Evolutionary conservation across 2,113 vertebrate genomes (phyloP), one percentile per base, ranked within the genome.

Genomic region (sheep (Ovis aries)): DNA sequence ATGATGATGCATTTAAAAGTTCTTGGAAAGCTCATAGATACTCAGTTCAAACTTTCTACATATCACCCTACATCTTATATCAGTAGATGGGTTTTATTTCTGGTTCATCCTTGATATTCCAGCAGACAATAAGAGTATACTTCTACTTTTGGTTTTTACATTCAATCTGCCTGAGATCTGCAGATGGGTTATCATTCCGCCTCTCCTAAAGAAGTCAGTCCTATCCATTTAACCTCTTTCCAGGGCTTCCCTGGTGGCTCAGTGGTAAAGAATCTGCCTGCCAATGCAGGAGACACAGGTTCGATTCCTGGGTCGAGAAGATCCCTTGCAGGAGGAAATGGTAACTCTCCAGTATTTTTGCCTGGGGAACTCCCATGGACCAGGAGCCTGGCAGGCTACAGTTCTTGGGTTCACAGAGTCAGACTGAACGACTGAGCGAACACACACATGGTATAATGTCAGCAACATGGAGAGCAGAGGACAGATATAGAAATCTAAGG

Each of bases 1-100:
- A 43, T 31, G 9, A 29, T 33, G 53, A 67, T 87, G 40, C 29
- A 13, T 87, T 88, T 87, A 23, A 78, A 82, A 64, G 52, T 83
- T 60, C 36, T 89, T 85, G 29, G 40, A n/a, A 91, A 33, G 53
- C 16, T 81, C 31, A 43, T 40, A 50, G 19, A n/a, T 31, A 55
- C 59, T 74, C 29, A 85, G 13, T n/a, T 27, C 71, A 62, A 71
- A 95, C 31, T 80, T 33, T 71, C 64, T 45, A 25, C 50, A 21
- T 8, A 36, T 16, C 5, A 52, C 15, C 27, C 9, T 40, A 6
- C 36, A 7, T 33, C 27, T n/a, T 33, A 48, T 0, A 0, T 81
- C 31, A n/a, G 25, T 40, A 36, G 14, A 7, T 85, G 4, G 15
- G 50, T 91, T 91, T 36, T 14, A 33, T 23, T 77, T 59, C 82